Base-by-base conservation (phyloP, 1,140 invertebrate genomes). In the Pantala flavescens region DNA sequence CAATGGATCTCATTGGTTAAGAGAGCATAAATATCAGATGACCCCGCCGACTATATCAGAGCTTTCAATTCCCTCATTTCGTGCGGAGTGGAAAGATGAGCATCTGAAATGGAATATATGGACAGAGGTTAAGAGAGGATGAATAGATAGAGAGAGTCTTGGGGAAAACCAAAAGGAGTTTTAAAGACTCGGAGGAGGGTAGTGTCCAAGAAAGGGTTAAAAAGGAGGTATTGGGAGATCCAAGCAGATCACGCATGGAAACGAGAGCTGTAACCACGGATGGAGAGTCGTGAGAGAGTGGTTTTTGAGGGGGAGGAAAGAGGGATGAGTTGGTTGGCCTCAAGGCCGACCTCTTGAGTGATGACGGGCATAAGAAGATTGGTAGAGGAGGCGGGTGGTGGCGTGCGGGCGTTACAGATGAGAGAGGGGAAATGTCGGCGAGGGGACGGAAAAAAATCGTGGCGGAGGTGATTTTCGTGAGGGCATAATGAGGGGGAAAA, bases 291-390 rank as follows among this genome's bases (percentile, higher is more conserved):
- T 16, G 49, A 63, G 49, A 21, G 49, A 63, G 49, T 16, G n/a
- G 16, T 63, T 63, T 19, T 3, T 19, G 49, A 16, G 49, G 49
- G 49, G 49, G 49, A 63, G 49, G 49, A 63, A 21, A 21, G 49
- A 16, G 49, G 49, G 49, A 63, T 63, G 49, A 21, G 49, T 21
- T 63, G 49, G 49, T 21, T 63, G 49, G 49, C 49, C 49, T 63
- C 49, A 63, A 63, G 49, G 49, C 49, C 49, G 49, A 63, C 49
- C 49, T 63, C 49, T 63, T 63, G 49, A 63, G 49, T 63, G 49
- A 63, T 63, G 49, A 63, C 49, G 49, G 49, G 49, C 16, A 63
- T 63, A 63, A 63, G 49, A 63, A 63, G 49, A 63, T 63, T 63
- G 49, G 49, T 63, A 21, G 49, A 63, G 49, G 49, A 21, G 49